Base-by-base conservation (phyloP, 2,888 invertebrate species). In the Drosophila anomalipes region DNA sequence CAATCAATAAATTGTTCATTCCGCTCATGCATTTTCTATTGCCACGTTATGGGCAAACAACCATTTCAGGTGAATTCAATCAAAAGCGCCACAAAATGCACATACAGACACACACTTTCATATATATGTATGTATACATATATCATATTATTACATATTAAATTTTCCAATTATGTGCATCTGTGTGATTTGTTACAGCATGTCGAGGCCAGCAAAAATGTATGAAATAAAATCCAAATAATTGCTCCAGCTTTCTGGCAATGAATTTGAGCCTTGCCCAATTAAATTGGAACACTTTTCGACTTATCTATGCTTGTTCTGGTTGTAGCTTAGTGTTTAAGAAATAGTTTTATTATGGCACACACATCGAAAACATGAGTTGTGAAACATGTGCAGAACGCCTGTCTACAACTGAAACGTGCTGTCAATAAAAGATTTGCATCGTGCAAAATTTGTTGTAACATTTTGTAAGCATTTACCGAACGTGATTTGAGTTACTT, bases 351-450 rank as follows among this genome's bases (percentile, higher is more conserved):
- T 70, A 53, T 52, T 58, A 64, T 49, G 52, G 49, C n/a, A 66
- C n/a, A 62, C 52, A 64, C 47, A 39, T 26, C 14, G 51, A 33
- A 33, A 35, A 22, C 57, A 64, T 33, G 32, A 56, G 69, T 67
- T 64, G 57, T 35, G 57, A 74, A 73, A 83, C 75, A 77, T 86
- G 86, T 86, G 76, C 82, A 79, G 60, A 83, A 73, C 54, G 83
- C 67, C 76, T 69, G 82, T 87, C 83, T 75, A 82, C 78, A 80
- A 70, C 76, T 56, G 61, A 71, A 78, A 86, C 86, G 86, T 86
- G 86, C 86, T 89, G 86, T 90, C 90, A 86, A 86, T 90, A 86
- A 86, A 81, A 89, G 86, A 88, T 88, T 89, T 90, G 86, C 86
- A 90, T 90, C 76, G 80, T 72, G 61, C 70, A 70, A 66, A 76